These are phyloP conservation scores for Manis javanica DNA, from an alignment of 2,797 vertebrate genomes.

Conservation along the genomic window DNA sequence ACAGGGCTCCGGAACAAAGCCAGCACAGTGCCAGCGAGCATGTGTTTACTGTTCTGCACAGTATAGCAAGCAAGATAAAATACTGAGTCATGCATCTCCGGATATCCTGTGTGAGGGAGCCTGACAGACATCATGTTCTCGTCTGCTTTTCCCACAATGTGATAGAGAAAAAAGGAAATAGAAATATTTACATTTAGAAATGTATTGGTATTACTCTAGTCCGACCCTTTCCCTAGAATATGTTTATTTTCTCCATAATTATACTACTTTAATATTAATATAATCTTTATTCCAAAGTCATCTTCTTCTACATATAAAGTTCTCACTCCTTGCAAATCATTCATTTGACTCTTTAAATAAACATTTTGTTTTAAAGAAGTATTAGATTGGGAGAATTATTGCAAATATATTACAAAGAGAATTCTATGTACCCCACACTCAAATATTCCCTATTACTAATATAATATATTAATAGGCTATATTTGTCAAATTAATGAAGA, in stretches of 20 bases:
- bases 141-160: not conserved
- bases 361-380: not conserved
- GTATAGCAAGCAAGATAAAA: no score
- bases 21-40: no score
- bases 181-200: not conserved
- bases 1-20: no score
- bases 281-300: not conserved
- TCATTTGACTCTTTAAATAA: not conserved
- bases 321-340: not conserved
- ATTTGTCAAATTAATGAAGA: not conserved
- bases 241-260: not conserved
- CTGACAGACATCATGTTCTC: no score
- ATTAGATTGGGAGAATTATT: not conserved
- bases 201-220: not conserved
- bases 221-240: not conserved
- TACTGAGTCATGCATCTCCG: no score
- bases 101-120: no score
- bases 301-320: not conserved
- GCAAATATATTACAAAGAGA: not conserved
- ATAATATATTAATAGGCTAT: not conserved
- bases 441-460: not conserved
- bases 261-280: not conserved
- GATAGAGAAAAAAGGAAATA: not conserved
- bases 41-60: no score
- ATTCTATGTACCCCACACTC: not conserved